Conservation (phyloP, 2,797 vertebrate species). For the Alosa sapidissima region DNA sequence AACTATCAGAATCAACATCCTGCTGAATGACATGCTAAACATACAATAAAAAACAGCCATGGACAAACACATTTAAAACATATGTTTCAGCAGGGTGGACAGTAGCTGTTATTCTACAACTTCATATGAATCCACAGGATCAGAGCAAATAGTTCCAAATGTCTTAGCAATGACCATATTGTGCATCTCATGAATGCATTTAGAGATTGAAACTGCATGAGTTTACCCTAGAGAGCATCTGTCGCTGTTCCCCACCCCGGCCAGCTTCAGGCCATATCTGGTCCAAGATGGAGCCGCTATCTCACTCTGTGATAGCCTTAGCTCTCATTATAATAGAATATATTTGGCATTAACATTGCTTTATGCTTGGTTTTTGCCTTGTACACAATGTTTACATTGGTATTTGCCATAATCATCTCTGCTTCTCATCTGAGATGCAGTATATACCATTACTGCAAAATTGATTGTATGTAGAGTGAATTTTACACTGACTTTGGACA, state of each 20-base stretch:
- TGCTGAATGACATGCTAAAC: not conserved
- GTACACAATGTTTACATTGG: not conserved
- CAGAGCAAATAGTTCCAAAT: not conserved
- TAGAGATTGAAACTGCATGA: not conserved
- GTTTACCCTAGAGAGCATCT: not conserved
- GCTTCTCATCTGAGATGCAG: not conserved
- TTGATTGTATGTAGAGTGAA: not conserved
- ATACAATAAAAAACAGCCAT: not conserved
- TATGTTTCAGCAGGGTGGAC: not conserved
- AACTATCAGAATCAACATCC: not conserved
- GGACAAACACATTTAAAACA: not conserved
- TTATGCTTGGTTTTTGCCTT: not conserved
- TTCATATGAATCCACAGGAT: not conserved
- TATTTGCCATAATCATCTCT: not conserved
- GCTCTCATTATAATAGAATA: not conserved
- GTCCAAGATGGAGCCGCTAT: not conserved
- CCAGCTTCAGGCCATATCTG: not conserved
- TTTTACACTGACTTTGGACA: not conserved
- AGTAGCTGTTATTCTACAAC: not conserved
- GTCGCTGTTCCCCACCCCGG: not conserved
- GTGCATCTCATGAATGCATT: not conserved
- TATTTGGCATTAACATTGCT: constrained; percentile 9
- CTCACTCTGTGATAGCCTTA: not conserved
- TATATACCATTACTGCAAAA: not conserved
- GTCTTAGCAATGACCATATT: not conserved